Percentiles rank a stretch among this genome's conserved stretches.
phyloP scores from a whole-genome alignment of 2,113 vertebrate species.

The Platysteira castanea region DNA sequence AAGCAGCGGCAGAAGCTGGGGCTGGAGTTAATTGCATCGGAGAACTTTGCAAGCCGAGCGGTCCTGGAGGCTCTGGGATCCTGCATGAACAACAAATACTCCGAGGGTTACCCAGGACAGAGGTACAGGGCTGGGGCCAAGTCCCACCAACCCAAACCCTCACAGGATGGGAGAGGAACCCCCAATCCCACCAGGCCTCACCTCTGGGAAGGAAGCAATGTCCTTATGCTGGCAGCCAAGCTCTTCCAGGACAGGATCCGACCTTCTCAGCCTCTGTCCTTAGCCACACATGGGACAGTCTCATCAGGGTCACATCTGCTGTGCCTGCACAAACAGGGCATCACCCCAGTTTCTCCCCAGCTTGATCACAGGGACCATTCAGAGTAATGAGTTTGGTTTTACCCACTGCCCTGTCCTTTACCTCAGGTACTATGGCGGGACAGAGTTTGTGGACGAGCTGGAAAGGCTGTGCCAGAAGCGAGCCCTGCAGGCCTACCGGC shows the following conservation, averaged over 20 bases:
- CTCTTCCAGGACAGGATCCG: not conserved
- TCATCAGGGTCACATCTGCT: not conserved
- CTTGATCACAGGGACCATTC: not conserved
- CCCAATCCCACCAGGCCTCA: not conserved
- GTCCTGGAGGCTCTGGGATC: constrained; percentile 96
- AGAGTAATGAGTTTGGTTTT: not conserved
- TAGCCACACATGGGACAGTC: not conserved
- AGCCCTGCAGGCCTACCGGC: constrained; percentile 81
- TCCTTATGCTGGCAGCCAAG: not conserved
- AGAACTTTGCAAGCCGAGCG: constrained; percentile 94
- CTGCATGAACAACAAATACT: constrained; percentile 98
- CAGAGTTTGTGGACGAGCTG: constrained; percentile 89
- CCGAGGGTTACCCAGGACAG: constrained; percentile 95
- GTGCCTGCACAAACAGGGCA: not conserved
- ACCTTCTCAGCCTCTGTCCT: not conserved
- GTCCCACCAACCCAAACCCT: not conserved
- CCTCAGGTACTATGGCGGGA: constrained; percentile 90
- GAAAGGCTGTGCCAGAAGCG: constrained; percentile 93
- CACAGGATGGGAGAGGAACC: not conserved
- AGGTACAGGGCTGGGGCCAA: constrained; percentile 71
- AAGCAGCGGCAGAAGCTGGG: constrained; percentile 87
- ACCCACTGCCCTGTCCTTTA: not conserved
- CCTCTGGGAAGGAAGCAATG: not conserved
- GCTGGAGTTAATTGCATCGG: constrained; percentile 91
- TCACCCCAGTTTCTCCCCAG: not conserved